Conservation (phyloP, 2,113 vertebrate species). For the Sphyrna mokarran region DNA sequence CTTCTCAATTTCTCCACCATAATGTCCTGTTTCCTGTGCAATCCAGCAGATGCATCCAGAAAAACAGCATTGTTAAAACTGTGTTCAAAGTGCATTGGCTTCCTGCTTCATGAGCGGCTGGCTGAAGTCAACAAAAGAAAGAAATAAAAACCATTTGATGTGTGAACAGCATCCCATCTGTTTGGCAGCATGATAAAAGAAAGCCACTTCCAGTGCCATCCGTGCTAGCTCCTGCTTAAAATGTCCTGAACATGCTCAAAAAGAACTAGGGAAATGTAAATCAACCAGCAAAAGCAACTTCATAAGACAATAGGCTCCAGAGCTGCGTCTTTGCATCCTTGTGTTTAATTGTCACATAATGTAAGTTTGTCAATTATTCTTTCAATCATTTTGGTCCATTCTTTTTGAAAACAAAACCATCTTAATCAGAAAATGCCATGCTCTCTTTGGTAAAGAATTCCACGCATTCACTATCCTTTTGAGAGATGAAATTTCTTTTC, state of each 20-base stretch:
- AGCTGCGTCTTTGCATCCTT: not conserved
- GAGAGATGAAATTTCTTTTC: no score
- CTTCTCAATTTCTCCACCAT: not conserved
- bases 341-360: constrained; percentile 29
- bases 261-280: constrained; percentile 28
- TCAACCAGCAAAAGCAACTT: constrained; percentile 23
- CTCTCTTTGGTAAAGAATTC: no score
- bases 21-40: constrained; percentile 10
- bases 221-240: constrained; percentile 21
- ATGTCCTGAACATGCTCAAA: constrained; percentile 14
- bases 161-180: constrained; percentile 32
- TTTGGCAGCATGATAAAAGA: constrained; percentile 28
- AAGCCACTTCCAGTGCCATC: not conserved
- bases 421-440: not conserved
- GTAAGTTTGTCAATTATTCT: constrained; percentile 24
- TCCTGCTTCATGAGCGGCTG: constrained; percentile 7
- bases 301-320: constrained; percentile 12
- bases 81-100: constrained; percentile 32
- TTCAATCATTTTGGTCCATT: not conserved
- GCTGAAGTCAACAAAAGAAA: constrained; percentile 30
- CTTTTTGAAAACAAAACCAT: not conserved
- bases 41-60: constrained; percentile 29
- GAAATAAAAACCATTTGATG: constrained; percentile 31
- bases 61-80: not conserved
- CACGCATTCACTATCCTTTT: no score